Evolutionary conservation across 2,113 vertebrate genomes (phyloP).

Genomic region (Gracilinanus agilis): DNA sequence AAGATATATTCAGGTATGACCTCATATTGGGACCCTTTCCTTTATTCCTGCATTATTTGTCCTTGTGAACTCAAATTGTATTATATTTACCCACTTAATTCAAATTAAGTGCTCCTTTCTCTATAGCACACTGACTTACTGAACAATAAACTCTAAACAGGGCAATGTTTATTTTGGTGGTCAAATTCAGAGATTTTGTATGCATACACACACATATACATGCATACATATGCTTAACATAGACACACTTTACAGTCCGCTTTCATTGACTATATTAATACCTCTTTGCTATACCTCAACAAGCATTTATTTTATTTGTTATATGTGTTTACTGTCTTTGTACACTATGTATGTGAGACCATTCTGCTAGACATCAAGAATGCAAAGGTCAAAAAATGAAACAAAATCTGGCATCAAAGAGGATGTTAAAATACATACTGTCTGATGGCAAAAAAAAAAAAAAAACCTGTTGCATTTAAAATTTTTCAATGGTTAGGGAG

Average conservation of each 20-base stretch:
- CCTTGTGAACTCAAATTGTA: background rate
- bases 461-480: background rate
- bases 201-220: background rate
- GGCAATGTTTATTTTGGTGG: background rate
- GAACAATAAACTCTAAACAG: background rate
- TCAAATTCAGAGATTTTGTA: background rate
- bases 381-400: background rate
- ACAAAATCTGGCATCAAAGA: background rate
- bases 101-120: background rate
- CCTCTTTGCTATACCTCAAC: background rate
- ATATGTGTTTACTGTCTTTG: background rate
- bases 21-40: background rate
- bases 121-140: background rate
- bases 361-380: background rate
- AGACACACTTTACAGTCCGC: background rate
- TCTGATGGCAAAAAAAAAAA: background rate
- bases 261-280: background rate
- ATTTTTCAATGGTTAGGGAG: background rate
- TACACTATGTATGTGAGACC: background rate
- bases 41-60: background rate
- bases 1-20: background rate
- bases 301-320: background rate
- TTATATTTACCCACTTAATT: background rate
- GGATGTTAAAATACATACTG: background rate
- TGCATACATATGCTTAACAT: background rate